phyloP scores from a whole-genome alignment of 2,113 vertebrate genomes.

The Burhinus bistriatus region DNA sequence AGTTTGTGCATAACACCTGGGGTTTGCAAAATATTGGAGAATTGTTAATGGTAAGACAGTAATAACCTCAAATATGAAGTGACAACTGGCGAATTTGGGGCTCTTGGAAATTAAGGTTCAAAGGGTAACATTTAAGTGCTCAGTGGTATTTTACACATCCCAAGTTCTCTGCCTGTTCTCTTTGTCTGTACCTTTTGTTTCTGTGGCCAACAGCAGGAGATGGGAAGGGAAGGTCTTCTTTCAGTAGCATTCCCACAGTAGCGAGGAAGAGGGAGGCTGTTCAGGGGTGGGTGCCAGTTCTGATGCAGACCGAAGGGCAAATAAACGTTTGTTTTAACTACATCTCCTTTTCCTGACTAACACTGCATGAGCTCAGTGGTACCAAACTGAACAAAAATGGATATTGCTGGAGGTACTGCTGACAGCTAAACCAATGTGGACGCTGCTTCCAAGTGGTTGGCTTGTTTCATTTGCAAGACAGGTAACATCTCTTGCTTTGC shows the following conservation, averaged over 20 bases:
- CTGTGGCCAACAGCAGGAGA: background rate
- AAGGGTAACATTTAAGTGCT: background rate
- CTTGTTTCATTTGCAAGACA: background rate
- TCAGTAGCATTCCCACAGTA: background rate
- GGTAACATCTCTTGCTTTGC: background rate
- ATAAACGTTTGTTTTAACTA: slow-evolving; percentile 32
- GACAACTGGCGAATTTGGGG: background rate
- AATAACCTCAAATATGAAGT: background rate
- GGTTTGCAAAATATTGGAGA: background rate
- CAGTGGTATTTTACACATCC: background rate
- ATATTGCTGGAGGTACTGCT: background rate
- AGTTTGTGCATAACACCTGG: background rate
- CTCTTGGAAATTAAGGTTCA: background rate
- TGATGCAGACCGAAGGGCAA: slow-evolving; percentile 23
- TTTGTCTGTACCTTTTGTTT: slow-evolving; percentile 5
- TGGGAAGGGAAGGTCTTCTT: background rate
- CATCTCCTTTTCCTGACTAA: slow-evolving; percentile 9
- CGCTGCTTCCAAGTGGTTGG: background rate
- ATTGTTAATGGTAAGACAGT: background rate
- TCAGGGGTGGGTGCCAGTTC: background rate
- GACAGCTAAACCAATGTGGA: background rate
- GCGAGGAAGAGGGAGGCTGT: background rate
- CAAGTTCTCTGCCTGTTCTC: background rate
- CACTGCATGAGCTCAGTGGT: background rate
- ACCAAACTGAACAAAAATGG: background rate